These are phyloP conservation scores for Euphonia xanthogaster DNA, from an alignment of 2,797 vertebrate species.

Conservation along the genomic window DNA sequence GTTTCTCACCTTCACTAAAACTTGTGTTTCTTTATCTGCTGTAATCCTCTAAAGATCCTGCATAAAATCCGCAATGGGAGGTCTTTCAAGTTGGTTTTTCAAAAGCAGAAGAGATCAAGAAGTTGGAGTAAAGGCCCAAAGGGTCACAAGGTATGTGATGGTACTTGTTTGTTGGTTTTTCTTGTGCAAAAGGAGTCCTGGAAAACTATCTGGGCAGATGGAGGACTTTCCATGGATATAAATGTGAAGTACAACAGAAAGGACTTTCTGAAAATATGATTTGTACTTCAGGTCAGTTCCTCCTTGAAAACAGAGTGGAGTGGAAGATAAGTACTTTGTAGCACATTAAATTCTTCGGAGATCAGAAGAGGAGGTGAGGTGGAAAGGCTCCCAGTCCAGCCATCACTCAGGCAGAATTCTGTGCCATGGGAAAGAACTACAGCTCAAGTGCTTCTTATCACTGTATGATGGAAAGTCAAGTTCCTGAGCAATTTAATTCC, in stretches of 20 bases:
- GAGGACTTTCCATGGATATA: neutral
- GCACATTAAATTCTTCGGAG: neutral
- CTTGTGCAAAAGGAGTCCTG: neutral
- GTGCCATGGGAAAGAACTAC: neutral
- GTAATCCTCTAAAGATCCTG: neutral
- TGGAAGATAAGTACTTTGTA: neutral
- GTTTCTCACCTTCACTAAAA: neutral
- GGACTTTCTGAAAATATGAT: neutral
- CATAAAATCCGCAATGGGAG: neutral
- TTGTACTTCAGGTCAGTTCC: neutral
- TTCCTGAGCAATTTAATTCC: constrained; percentile 37
- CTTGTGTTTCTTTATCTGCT: neutral
- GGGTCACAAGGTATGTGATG: neutral
- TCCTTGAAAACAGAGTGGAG: neutral
- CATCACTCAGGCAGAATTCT: neutral
- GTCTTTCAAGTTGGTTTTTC: neutral
- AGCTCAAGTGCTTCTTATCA: neutral
- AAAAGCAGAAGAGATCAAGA: neutral
- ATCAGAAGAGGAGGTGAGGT: neutral
- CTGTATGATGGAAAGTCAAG: neutral
- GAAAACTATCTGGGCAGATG: neutral
- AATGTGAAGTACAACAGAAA: neutral
- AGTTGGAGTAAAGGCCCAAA: neutral
- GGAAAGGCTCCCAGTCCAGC: neutral
- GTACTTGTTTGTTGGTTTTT: neutral